These are phyloP conservation scores for Siniperca obscura DNA, from an alignment of 2,797 vertebrate genomes.

Conservation along the genomic window DNA sequence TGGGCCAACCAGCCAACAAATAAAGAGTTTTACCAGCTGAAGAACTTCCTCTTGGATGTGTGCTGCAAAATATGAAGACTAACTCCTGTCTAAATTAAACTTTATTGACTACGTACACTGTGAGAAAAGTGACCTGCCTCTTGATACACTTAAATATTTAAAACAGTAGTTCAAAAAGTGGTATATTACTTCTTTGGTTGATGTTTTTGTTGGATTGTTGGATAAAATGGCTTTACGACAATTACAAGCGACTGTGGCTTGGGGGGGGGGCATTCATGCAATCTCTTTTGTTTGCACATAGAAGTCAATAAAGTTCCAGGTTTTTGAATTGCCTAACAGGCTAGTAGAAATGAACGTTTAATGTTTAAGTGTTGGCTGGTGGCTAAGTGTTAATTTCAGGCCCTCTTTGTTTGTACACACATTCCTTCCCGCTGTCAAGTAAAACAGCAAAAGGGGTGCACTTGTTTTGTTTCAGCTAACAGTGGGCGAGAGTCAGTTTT, in stretches of 20 bases:
- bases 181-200: constrained; percentile 16
- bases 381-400: constrained; percentile 36
- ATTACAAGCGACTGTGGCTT: neutral
- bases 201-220: neutral
- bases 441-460: constrained; percentile 52
- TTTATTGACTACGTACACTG: neutral
- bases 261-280: too few species aligned
- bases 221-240: neutral
- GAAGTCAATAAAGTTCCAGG: neutral
- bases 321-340: neutral
- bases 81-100: neutral
- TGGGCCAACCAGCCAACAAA: constrained; percentile 22
- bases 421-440: constrained; percentile 73
- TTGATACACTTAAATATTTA: neutral
- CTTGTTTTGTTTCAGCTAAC: constrained; percentile 29
- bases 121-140: neutral
- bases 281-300: neutral
- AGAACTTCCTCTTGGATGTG: neutral
- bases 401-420: constrained; percentile 64
- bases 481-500: neutral
- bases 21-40: neutral
- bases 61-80: neutral
- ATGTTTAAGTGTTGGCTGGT: constrained; percentile 6
- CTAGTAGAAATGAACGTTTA: neutral
- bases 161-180: neutral